These are phyloP conservation scores for Pristiophorus japonicus DNA, from an alignment of 2,113 vertebrate genomes.

Conservation along the genomic window DNA sequence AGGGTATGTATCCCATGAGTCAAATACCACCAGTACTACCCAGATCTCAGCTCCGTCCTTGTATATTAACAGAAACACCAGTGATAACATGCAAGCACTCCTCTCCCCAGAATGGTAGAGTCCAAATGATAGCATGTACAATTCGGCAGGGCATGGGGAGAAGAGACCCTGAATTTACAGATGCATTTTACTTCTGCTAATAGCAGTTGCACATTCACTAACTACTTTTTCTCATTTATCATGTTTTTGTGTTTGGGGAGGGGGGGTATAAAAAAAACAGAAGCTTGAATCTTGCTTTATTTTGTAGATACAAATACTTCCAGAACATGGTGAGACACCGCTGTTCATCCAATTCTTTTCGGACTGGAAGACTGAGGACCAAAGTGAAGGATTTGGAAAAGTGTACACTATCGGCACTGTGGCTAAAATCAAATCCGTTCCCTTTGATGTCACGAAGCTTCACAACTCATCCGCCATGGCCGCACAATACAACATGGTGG, in stretches of 20 bases:
- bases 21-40: not conserved
- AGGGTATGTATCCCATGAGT: not conserved
- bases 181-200: no score
- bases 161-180: not conserved
- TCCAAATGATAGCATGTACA: not conserved
- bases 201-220: not conserved
- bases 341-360: slow-evolving; percentile 64
- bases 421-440: slow-evolving; percentile 53
- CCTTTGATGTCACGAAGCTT: slow-evolving; percentile 56
- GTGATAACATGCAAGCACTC: not conserved
- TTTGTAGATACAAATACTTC: slow-evolving; percentile 54
- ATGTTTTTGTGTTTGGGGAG: not conserved
- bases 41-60: not conserved
- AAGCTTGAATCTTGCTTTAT: not conserved
- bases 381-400: slow-evolving; percentile 51
- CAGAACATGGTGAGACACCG: slow-evolving; percentile 53
- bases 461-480: slow-evolving; percentile 56
- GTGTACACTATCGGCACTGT: slow-evolving; percentile 49
- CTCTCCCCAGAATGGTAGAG: not conserved
- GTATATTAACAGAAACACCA: not conserved
- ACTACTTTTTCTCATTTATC: not conserved
- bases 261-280: not conserved
- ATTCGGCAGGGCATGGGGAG: not conserved
- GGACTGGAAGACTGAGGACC: slow-evolving; percentile 57
- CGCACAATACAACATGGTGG: slow-evolving; percentile 62